These are phyloP conservation scores for Neopipo cinnamomea DNA, from an alignment of 2,113 vertebrate genomes.

Conservation along the genomic window DNA sequence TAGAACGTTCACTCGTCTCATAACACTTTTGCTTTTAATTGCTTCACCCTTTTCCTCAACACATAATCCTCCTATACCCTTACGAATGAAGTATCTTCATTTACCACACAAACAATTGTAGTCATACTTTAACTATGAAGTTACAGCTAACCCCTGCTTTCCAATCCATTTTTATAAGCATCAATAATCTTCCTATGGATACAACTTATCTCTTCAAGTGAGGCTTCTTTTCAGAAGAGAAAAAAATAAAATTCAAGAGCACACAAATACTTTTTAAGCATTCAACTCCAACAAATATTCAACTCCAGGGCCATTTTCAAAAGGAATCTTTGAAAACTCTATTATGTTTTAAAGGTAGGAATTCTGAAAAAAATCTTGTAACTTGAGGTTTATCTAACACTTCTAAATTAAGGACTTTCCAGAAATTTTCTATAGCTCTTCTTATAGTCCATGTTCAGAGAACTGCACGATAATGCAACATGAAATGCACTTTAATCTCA, in stretches of 20 bases:
- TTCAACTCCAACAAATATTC: not conserved
- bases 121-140: not conserved
- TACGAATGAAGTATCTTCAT: not conserved
- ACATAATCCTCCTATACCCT: not conserved
- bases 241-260: not conserved
- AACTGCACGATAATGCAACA: not conserved
- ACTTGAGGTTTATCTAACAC: not conserved
- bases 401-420: not conserved
- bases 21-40: not conserved
- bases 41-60: not conserved
- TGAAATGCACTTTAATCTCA: not conserved
- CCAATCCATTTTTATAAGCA: not conserved
- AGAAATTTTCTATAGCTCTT: not conserved
- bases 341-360: not conserved
- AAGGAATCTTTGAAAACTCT: not conserved
- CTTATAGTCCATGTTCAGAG: not conserved
- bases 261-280: not conserved
- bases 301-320: not conserved
- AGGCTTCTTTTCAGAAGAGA: not conserved
- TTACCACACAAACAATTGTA: not conserved
- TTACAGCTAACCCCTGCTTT: not conserved
- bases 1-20: not conserved
- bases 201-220: not conserved
- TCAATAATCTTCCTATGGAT: not conserved
- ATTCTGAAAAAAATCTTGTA: not conserved